These are phyloP conservation scores for Parthenolecanium corni DNA, from an alignment of 2,888 invertebrate genomes.

Conservation along the genomic window DNA sequence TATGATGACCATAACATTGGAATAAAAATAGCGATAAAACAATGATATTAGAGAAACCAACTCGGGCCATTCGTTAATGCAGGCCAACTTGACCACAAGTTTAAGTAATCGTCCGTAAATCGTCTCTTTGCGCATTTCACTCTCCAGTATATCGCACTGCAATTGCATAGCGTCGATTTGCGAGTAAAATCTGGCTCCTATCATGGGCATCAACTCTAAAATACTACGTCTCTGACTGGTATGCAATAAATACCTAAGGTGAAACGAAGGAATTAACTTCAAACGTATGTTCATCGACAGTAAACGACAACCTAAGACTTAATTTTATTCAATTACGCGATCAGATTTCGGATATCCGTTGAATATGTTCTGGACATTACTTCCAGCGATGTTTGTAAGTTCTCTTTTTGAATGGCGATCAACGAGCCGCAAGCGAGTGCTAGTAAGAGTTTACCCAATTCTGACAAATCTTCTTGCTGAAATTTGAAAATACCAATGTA, in stretches of 20 bases:
- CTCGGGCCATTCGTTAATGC: conserved; percentile 94
- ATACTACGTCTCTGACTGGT: conserved; percentile 60
- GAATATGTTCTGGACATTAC: conserved; percentile 84
- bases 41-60: conserved; percentile 42
- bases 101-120: conserved; percentile 90
- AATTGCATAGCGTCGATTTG: conserved; percentile 84
- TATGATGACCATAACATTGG: background rate
- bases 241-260: conserved; percentile 58
- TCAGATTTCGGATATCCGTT: conserved; percentile 83
- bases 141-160: conserved; percentile 77
- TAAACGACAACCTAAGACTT: background rate
- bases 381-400: conserved; percentile 77
- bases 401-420: conserved; percentile 74
- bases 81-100: conserved; percentile 77
- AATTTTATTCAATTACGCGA: conserved; percentile 53
- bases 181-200: conserved; percentile 91
- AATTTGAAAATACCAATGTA: conserved; percentile 31
- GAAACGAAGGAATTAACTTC: background rate
- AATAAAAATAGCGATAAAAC: background rate
- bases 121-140: conserved; percentile 81
- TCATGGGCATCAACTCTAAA: conserved; percentile 98
- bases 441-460: conserved; percentile 80
- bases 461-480: conserved; percentile 82
- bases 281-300: background rate
- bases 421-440: conserved; percentile 87